Conservation (phyloP, 2,113 vertebrate genomes). For the Pomatorhinus ruficollis region DNA sequence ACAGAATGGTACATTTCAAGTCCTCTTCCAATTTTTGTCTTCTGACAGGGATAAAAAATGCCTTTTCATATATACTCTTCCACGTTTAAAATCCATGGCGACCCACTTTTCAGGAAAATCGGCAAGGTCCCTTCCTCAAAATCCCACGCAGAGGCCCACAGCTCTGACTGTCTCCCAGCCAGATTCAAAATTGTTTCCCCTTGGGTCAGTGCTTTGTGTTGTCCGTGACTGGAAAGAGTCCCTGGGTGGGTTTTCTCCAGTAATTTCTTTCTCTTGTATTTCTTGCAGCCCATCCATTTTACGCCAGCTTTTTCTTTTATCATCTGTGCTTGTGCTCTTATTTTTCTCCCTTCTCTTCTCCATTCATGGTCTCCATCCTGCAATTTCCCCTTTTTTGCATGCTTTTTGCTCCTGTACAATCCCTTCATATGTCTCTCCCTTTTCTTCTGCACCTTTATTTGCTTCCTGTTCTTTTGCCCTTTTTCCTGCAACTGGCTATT, state of each 20-base stretch:
- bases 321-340: neutral
- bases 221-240: neutral
- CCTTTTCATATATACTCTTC: constrained; percentile 51
- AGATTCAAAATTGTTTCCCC: neutral
- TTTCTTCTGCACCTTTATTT: constrained; percentile 3
- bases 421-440: neutral
- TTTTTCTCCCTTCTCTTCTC: constrained; percentile 17
- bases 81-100: constrained; percentile 40
- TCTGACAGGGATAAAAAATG: constrained; percentile 58
- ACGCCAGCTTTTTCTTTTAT: neutral
- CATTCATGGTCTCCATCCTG: neutral
- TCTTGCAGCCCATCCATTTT: neutral
- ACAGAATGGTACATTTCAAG: constrained; percentile 62
- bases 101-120: constrained; percentile 54
- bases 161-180: neutral
- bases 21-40: constrained; percentile 58
- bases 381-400: neutral
- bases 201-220: constrained; percentile 40
- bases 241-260: constrained; percentile 10
- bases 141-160: constrained; percentile 8
- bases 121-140: constrained; percentile 30
- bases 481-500: neutral
- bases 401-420: neutral
- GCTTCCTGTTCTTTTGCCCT: neutral
- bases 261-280: constrained; percentile 17